Evolutionary conservation across 2,888 invertebrate genomes (phyloP), one percentile per base, ranked within the genome.

Genomic region (Pollenia amentaria): DNA sequence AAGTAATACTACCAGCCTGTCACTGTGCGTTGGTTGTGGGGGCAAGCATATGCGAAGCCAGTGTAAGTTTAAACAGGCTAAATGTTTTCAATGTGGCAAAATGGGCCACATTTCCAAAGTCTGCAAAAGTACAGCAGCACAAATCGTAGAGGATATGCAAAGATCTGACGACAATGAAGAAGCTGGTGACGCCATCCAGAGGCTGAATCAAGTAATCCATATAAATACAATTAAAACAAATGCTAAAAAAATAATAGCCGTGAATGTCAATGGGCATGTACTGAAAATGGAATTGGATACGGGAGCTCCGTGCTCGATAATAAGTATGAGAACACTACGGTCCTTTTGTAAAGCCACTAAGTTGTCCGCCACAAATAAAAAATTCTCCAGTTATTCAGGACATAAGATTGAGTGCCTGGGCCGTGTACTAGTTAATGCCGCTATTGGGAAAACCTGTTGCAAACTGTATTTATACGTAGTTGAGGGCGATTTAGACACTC

Each of bases 211-310:
- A 16, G 60, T 73, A 38, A 38, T 16, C n/a, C 9, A 2, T 18
- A 14, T 18, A n/a, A 55, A 55, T 9, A 38, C 60, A 40, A 16
- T 46, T 38, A 60, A 11, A 3, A 38, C 60, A 62, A 46, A 10
- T 38, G 48, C 12, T 46, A 46, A 29, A 60, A 60, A 57, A 12
- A 21, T 76, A 44, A 29, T 51, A 57, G 14, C 48, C 55, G 44
- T 57, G 0, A 57, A 57, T 14, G 46, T 76, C 7, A 48, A 72
- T 53, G 72, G 79, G 1, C n/a, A 55, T 10, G 18, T 51, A 21
- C 18, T 75, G 7, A 10, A 60, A 14, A 81, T 75, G 81, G 65
- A 81, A 42, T 62, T 79, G 46, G 69, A 78, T 29, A 69, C 62
- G 2, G 62, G 69, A 4, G 69, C 69, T 8, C 69, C 69, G 2